Evolutionary conservation across 1,140 invertebrate species (phyloP).

Genomic region (Varroa destructor): DNA sequence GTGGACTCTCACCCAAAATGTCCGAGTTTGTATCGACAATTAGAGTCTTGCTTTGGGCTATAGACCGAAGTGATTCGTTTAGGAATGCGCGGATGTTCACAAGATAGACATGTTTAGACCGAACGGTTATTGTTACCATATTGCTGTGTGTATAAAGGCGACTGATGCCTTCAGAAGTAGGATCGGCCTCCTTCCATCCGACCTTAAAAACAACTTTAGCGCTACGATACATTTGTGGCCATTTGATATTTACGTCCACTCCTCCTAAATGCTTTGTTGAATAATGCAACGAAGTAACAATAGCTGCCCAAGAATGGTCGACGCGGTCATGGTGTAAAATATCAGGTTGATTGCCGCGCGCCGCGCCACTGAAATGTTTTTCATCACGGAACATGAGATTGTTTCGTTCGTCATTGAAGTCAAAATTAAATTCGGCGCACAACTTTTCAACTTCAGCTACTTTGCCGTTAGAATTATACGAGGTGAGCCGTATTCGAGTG

Average conservation of each 20-base stretch:
- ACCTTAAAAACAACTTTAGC: conserved; percentile 51
- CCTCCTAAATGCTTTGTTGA: conserved; percentile 11
- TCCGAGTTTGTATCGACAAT: no score
- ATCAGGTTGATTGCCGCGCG: no score
- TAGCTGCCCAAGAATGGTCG: conserved; percentile 28
- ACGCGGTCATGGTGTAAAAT: background rate
- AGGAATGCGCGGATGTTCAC: background rate
- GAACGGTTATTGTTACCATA: conserved; percentile 57
- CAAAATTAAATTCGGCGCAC: background rate
- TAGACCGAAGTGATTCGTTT: background rate
- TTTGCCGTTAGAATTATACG: conserved; percentile 3
- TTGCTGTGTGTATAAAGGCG: conserved; percentile 66
- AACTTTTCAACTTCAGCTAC: conserved; percentile 5
- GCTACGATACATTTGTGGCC: conserved; percentile 35
- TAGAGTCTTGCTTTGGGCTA: background rate
- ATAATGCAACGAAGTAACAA: conserved; percentile 29
- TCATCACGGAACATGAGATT: no score
- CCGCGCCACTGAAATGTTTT: no score
- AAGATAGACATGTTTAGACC: conserved; percentile 60
- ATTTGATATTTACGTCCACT: conserved; percentile 35
- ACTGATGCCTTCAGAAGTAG: conserved; percentile 54
- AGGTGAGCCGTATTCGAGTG: background rate
- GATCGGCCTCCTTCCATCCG: conserved; percentile 66
- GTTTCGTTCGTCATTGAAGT: no score
- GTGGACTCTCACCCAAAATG: no score